Evolutionary conservation across 2,888 invertebrate genomes (phyloP), one percentile per base, ranked within the genome.

Genomic region (Cantharis nigra): DNA sequence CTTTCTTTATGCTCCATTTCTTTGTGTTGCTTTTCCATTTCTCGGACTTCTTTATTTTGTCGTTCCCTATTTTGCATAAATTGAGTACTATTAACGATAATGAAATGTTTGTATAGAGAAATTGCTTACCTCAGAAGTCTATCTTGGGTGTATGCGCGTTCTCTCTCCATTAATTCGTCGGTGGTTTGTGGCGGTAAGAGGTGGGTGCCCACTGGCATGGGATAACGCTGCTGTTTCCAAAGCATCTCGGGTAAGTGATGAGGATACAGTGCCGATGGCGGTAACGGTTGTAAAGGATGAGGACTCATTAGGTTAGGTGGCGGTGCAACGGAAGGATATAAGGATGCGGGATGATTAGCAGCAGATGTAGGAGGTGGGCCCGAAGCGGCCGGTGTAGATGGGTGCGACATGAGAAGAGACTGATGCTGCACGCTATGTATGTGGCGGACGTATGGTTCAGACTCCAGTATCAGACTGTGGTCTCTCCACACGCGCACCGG

Each of bases 21-120:
- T 82, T 82, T 86, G 73, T 89, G 87, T 83, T 92, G 91, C 86
- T 92, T 91, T 89, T 91, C 90, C 81, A 90, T 82, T 83, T 93
- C 92, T 86, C 92, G 91, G 83, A 91, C 91, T 86, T 93, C 93
- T 88, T 92, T 93, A 86, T 92, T 93, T 85, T 94, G 92, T 86
- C 93, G 77, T 18, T 79, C 79, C 20, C 79, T 77, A n/a, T 26
- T 71, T 28, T 72, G 23, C 16, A 72, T 30, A 30, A 63, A 63
- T 10, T 23, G 5, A 13, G 49, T 18, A 14, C 11, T 71, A 23
- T 20, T 65, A 64, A 30, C 10, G 23, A 64, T 9, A 64, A 20
- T 1, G 49, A 49, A 49, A 49, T 5, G n/a, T 67, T 67, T 23
- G 1, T 0, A n/a, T 9, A n/a, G n/a, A 9, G 2, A n/a, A 49